Conservation (phyloP, 2,113 vertebrate genomes). For the Siniperca knerii region DNA sequence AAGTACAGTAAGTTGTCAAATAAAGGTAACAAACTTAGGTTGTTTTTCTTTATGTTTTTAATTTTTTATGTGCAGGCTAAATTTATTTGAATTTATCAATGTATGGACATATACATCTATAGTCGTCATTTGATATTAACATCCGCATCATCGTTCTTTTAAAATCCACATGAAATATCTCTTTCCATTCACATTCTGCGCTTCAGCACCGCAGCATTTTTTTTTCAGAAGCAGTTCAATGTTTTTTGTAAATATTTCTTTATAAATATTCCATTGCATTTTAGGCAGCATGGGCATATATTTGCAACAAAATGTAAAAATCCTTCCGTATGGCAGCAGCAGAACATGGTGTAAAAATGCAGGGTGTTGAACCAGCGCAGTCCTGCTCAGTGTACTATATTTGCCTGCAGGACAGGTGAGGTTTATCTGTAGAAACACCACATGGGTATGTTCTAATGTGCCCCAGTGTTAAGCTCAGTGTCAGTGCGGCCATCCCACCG, state of each 20-base stretch:
- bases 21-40: neutral
- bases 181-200: neutral
- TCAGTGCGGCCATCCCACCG: slow-evolving; percentile 20
- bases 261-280: neutral
- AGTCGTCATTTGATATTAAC: neutral
- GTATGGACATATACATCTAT: neutral
- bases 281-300: neutral
- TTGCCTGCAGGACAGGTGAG: slow-evolving; percentile 46
- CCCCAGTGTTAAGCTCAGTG: slow-evolving; percentile 16
- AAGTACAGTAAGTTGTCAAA: neutral
- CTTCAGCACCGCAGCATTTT: neutral
- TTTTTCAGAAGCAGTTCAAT: neutral
- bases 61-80: neutral
- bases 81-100: neutral
- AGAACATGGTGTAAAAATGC: neutral
- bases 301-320: neutral
- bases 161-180: neutral
- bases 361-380: neutral
- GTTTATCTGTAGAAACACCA: slow-evolving; percentile 26
- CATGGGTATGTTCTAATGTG: slow-evolving; percentile 37
- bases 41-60: no score
- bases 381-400: slow-evolving; percentile 3
- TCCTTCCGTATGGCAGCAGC: neutral
- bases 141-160: neutral
- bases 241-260: neutral